Evolutionary conservation across 2,113 vertebrate species (phyloP), one percentile per base, ranked within the genome.

Genomic region (Pachycephala philippinensis): DNA sequence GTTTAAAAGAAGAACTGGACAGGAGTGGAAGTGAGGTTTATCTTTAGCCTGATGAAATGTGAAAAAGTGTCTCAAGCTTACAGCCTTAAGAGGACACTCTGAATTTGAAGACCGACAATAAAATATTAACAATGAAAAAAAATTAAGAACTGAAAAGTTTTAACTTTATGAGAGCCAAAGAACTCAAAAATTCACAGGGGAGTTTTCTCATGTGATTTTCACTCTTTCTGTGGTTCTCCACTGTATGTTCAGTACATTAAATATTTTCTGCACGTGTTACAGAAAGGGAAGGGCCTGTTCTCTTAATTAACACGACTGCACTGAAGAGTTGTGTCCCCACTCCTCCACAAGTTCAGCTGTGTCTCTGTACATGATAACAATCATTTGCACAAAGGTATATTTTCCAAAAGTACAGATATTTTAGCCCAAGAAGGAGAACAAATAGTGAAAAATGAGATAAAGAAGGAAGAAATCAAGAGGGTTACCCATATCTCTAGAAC

Each of bases 331-430:
- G 33, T 70, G n/a, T 56, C 76, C 64, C 20, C 49, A 50, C 13
- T 70, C 80, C 17, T 60, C 47, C 39, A 28, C 5, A 77, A 66
- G 14, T 8, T 70, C 14, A 74, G 27, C 22, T 47, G 7, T 45
- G 47, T 26, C 39, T 80, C 33, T 0, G 0, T 17, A 40, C 8
- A 5, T 3, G 24, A 26, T 3, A 18, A 54, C 24, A n/a, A 35
- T 39, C n/a, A 39, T 4, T 3, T 77, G 12, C 23, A 70, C 15
- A 39, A 60, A 1, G 2, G 2, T 8, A 16, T 4, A 45, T 19
- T 37, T 91, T n/a, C 19, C 81, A 76, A 75, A 85, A 52, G 18
- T 15, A 42, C 30, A 60, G 28, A 4, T 49, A 33, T 79, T 89
- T 82, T 57, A 77, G 72, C 11, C 24, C n/a, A 74, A 92, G 23